Percentiles rank a stretch among this genome's conserved stretches.
phyloP scores from a whole-genome alignment of 2,888 invertebrate species.

The Syrista parreyssii region DNA sequence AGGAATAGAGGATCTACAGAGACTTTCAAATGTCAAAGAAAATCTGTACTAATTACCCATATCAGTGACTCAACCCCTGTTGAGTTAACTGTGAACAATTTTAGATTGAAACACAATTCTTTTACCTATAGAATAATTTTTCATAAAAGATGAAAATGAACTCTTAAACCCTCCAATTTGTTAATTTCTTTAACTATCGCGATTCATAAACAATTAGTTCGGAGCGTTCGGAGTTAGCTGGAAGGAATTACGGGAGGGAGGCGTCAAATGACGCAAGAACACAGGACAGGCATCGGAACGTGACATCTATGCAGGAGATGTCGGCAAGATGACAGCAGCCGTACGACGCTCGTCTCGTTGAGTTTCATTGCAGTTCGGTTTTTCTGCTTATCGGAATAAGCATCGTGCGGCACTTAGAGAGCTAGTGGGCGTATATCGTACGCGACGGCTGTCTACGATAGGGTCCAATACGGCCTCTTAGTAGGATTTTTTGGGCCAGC shows the following conservation, averaged over 20 bases:
- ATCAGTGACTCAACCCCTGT: neutral
- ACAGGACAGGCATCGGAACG: constrained; percentile 1
- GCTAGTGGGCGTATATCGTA: neutral
- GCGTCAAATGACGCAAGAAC: constrained; percentile 10
- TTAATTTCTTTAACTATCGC: neutral
- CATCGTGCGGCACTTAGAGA: neutral
- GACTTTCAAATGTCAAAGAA: neutral
- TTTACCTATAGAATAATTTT: neutral
- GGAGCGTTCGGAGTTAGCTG: constrained; percentile 24
- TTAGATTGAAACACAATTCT: neutral
- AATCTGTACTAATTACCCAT: neutral
- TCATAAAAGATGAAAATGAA: neutral
- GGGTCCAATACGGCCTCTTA: neutral
- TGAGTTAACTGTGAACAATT: neutral
- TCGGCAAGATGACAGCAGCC: constrained; percentile 55
- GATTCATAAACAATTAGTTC: neutral
- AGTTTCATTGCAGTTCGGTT: neutral
- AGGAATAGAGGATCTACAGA: neutral
- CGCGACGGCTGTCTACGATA: neutral
- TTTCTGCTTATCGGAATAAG: neutral
- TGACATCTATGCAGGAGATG: constrained; percentile 36
- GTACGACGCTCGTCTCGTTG: constrained; percentile 40
- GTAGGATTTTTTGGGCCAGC: neutral
- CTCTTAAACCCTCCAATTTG: neutral
- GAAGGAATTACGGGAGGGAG: constrained; percentile 15